Conservation (phyloP, 2,113 vertebrate genomes). For the Cottus gobio region DNA sequence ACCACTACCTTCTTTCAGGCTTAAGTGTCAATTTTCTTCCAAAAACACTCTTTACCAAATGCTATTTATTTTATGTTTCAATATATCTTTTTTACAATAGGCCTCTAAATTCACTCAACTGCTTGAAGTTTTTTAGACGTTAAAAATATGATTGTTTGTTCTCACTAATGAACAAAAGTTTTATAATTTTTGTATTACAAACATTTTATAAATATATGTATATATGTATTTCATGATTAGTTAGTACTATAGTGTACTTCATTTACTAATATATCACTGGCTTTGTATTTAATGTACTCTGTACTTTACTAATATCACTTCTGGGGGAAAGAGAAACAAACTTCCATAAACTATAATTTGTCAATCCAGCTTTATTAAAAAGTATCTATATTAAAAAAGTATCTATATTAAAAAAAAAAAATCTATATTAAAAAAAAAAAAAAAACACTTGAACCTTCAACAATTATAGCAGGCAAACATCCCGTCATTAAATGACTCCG, state of each 20-base stretch:
- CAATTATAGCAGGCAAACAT: background rate
- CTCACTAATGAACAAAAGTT: background rate
- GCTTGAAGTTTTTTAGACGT: background rate
- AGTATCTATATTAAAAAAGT: background rate
- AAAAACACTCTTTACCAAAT: background rate
- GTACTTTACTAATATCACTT: background rate
- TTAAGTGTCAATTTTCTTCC: background rate
- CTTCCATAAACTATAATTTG: background rate
- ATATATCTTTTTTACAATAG: background rate
- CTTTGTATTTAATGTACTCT: background rate
- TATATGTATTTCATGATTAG: background rate
- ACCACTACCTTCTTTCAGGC: background rate
- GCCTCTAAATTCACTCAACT: background rate
- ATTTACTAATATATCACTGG: background rate
- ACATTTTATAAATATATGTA: background rate
- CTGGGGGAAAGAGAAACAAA: background rate
- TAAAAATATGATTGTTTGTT: background rate
- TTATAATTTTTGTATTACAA: background rate
- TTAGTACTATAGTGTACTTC: background rate
- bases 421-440: too few relatives aligned
- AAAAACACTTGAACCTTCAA: background rate
- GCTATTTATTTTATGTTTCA: conserved; percentile 4
- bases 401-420: too few relatives aligned
- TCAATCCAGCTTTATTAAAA: background rate
- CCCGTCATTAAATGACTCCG: background rate